Percentiles rank a stretch among this genome's conserved stretches.
These are phyloP conservation scores for Sminthurinus signatus DNA, from an alignment of 1,140 invertebrate species.

Conservation along the genomic window DNA sequence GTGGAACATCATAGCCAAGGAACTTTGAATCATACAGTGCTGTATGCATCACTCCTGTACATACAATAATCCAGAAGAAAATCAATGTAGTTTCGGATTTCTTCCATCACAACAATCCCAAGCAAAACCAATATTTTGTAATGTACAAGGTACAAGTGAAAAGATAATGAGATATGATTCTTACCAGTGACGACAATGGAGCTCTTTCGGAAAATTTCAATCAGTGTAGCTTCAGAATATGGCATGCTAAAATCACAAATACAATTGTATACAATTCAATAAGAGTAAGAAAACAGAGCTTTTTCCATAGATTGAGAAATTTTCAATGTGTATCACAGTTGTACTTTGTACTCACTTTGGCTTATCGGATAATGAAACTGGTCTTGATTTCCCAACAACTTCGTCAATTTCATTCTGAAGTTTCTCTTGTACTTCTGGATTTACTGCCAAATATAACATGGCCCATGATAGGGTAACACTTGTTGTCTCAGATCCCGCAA, in stretches of 20 bases:
- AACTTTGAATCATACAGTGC: slow-evolving; percentile 36
- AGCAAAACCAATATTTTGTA: no score
- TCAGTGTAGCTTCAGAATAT: slow-evolving; percentile 30
- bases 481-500: slow-evolving; percentile 57
- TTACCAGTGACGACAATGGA: slow-evolving; percentile 1
- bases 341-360: not conserved
- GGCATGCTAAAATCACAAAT: slow-evolving; percentile 19
- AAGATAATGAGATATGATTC: no score
- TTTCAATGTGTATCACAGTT: not conserved
- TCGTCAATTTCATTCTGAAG: slow-evolving; percentile 45
- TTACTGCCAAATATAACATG: slow-evolving; percentile 45
- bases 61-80: no score
- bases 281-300: not conserved
- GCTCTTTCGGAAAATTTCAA: slow-evolving; percentile 18
- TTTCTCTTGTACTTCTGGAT: slow-evolving; percentile 45
- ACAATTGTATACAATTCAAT: not conserved
- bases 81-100: no score
- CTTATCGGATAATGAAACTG: not conserved
- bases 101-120: no score
- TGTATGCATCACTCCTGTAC: slow-evolving; percentile 6
- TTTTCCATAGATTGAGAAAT: not conserved
- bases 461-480: slow-evolving; percentile 47
- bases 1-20: slow-evolving; percentile 44
- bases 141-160: no score
- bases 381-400: slow-evolving; percentile 44